These are phyloP conservation scores for Crotalus viridis DNA, from an alignment of 2,113 vertebrate genomes.

Conservation along the genomic window DNA sequence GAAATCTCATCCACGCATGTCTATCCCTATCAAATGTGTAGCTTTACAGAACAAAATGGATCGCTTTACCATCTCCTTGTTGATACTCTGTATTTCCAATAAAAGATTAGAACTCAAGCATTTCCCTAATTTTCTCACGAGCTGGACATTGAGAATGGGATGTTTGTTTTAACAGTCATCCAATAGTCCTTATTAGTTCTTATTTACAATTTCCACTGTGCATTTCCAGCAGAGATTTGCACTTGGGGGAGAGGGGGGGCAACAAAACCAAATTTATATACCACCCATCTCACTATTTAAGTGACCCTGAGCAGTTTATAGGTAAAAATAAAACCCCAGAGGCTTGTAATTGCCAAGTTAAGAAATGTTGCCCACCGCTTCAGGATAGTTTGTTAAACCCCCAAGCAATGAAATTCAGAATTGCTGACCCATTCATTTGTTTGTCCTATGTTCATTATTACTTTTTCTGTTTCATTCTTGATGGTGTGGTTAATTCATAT, in stretches of 20 bases:
- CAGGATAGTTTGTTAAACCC: background rate
- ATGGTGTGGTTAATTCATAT: background rate
- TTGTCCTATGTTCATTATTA: background rate
- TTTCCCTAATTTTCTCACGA: conserved; percentile 34
- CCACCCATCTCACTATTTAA: no score
- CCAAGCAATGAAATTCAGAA: background rate
- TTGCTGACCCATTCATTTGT: background rate
- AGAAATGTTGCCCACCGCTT: no score
- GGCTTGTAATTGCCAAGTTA: no score
- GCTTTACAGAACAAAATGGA: background rate
- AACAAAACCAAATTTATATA: background rate
- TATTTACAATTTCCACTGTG: background rate
- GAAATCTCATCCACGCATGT: background rate
- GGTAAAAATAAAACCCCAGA: no score
- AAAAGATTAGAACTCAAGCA: background rate
- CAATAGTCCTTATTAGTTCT: no score
- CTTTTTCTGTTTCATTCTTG: background rate
- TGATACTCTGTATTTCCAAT: conserved; percentile 13
- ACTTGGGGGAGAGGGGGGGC: background rate
- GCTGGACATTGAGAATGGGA: background rate
- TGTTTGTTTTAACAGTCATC: no score
- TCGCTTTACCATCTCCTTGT: background rate
- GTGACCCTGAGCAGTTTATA: no score
- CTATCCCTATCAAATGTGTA: background rate
- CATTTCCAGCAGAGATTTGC: conserved; percentile 46